Evolutionary conservation across 2,113 vertebrate genomes (phyloP).

Genomic region (Clarias macrocephalus): DNA sequence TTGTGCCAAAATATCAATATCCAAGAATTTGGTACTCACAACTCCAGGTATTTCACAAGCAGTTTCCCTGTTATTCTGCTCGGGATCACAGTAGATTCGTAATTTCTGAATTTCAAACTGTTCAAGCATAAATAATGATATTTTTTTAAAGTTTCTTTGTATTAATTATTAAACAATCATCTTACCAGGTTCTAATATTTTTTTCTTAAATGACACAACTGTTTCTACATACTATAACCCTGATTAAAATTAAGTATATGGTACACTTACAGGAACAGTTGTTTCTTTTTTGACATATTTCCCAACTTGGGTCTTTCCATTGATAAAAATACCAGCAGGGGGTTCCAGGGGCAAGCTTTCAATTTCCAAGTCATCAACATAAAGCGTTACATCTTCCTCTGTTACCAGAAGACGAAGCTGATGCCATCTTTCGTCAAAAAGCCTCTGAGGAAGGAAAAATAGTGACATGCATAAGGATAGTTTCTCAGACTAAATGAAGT

Average conservation of each 20-base stretch:
- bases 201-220: background rate
- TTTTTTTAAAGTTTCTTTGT: background rate
- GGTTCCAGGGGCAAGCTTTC: conserved; percentile 82
- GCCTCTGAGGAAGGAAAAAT: conserved; percentile 57
- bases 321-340: conserved; percentile 91
- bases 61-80: conserved; percentile 91
- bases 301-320: conserved; percentile 92
- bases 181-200: background rate
- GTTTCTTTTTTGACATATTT: conserved; percentile 93
- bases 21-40: conserved; percentile 78
- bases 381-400: conserved; percentile 86
- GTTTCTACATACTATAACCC: background rate
- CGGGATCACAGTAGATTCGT: conserved; percentile 95
- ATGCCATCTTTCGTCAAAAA: conserved; percentile 97
- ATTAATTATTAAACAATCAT: background rate
- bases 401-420: conserved; percentile 91
- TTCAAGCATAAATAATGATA: conserved; percentile 48
- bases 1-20: conserved; percentile 31
- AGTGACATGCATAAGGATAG: background rate
- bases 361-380: conserved; percentile 87
- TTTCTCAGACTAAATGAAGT: background rate
- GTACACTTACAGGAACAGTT: conserved; percentile 84
- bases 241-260: background rate
- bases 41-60: conserved; percentile 94
- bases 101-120: conserved; percentile 97